A percentile compares a stretch with the other conserved stretches of the same genome.
Conservation (phyloP, 2,113 vertebrate species). For the Cynoglossus semilaevis region DNA sequence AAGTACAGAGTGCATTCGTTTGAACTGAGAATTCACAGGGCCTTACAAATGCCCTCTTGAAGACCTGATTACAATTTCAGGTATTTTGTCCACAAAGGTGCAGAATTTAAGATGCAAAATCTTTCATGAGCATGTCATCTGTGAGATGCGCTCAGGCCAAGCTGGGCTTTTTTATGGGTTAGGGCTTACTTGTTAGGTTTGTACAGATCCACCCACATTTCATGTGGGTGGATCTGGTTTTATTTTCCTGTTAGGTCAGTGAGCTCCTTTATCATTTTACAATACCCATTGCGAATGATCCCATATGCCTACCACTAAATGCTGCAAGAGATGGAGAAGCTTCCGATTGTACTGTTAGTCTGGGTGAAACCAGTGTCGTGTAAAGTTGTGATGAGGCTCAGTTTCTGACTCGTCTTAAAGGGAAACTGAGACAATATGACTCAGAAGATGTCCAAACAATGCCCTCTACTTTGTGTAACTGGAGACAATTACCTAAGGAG, state of each 20-base stretch:
- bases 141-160: constrained; percentile 43
- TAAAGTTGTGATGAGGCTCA: constrained; percentile 12
- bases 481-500: neutral
- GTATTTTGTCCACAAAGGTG: constrained; percentile 69
- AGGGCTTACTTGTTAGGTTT: constrained; percentile 65
- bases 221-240: constrained; percentile 69
- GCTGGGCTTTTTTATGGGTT: constrained; percentile 38
- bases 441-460: neutral
- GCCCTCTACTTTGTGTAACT: neutral
- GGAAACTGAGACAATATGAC: constrained; percentile 29
- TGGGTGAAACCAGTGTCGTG: constrained; percentile 20
- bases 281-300: constrained; percentile 55
- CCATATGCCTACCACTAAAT: constrained; percentile 52
- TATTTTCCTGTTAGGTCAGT: constrained; percentile 60
- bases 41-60: constrained; percentile 37
- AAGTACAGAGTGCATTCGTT: constrained; percentile 1
- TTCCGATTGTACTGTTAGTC: constrained; percentile 27
- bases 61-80: constrained; percentile 55
- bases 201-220: constrained; percentile 66
- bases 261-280: constrained; percentile 64
- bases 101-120: constrained; percentile 71
- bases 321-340: constrained; percentile 25
- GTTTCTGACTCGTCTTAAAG: constrained; percentile 27
- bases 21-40: constrained; percentile 31
- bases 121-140: constrained; percentile 69